Percentiles rank a stretch among this genome's conserved stretches.
These are phyloP conservation scores for Nycticorax nycticorax DNA, from an alignment of 2,113 vertebrate genomes.

Conservation along the genomic window DNA sequence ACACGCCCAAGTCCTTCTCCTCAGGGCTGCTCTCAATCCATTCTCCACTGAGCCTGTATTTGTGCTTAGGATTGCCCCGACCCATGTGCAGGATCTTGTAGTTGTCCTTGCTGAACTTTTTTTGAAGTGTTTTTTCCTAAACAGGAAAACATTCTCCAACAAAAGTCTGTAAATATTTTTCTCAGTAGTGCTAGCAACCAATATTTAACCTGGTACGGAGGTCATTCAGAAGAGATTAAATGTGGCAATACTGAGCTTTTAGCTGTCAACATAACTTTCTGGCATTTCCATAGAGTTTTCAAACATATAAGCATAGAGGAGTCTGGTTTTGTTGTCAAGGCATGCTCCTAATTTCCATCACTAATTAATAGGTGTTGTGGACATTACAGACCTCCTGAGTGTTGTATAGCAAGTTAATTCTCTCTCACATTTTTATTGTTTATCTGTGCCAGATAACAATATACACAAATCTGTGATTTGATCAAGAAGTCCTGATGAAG, in stretches of 20 bases:
- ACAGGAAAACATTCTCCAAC: slow-evolving; percentile 45
- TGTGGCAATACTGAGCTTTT: not conserved
- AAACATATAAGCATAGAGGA: not conserved
- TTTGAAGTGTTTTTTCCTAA: slow-evolving; percentile 21
- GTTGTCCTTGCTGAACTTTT: not conserved
- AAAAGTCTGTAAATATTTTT: slow-evolving; percentile 58
- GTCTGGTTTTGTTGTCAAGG: not conserved
- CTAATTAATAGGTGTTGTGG: not conserved
- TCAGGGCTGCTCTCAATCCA: too few species aligned
- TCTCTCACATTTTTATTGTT: not conserved
- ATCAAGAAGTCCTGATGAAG: not conserved
- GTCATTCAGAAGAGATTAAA: not conserved
- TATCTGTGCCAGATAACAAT: not conserved
- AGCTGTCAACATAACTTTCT: not conserved
- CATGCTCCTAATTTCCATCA: not conserved
- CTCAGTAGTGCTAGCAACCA: not conserved
- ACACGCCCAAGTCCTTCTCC: too few species aligned
- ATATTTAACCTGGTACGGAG: not conserved
- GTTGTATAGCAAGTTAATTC: not conserved
- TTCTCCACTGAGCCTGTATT: too few species aligned
- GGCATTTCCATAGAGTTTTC: not conserved
- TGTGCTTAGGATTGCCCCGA: too few species aligned
- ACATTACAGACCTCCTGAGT: not conserved
- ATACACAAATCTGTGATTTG: not conserved
- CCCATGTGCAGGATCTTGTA: too few species aligned